These are phyloP conservation scores for Colistium nudipinnis DNA, from an alignment of 2,113 vertebrate genomes.

Conservation along the genomic window DNA sequence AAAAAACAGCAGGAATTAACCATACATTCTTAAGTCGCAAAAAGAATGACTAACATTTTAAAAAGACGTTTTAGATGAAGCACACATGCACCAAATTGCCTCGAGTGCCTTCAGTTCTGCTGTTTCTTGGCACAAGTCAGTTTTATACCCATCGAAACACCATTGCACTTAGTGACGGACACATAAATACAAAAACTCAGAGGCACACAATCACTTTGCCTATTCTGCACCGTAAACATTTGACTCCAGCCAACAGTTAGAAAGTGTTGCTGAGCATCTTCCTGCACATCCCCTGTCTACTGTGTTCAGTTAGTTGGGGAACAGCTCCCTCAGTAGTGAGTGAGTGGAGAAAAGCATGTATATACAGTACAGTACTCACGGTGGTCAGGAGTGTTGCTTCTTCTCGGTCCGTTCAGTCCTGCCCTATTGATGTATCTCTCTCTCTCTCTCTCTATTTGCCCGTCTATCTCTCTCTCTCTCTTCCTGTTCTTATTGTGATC, in stretches of 20 bases:
- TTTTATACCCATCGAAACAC: too few relatives aligned
- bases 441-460: slow-evolving; percentile 36
- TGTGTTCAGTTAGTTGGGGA: slow-evolving; percentile 35
- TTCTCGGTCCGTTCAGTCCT: slow-evolving; percentile 48
- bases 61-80: neutral
- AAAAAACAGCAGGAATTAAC: slow-evolving; percentile 3
- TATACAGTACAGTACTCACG: slow-evolving; percentile 59
- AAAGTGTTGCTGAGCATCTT: slow-evolving; percentile 28
- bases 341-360: slow-evolving; percentile 30
- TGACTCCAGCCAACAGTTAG: slow-evolving; percentile 19
- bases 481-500: slow-evolving; percentile 52
- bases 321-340: slow-evolving; percentile 17
- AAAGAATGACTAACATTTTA: neutral
- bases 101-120: neutral
- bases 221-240: neutral
- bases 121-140: neutral
- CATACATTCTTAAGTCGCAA: neutral
- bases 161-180: neutral
- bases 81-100: neutral
- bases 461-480: slow-evolving; percentile 39
- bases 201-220: slow-evolving; percentile 4
- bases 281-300: slow-evolving; percentile 10
- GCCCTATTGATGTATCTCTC: slow-evolving; percentile 47
- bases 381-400: slow-evolving; percentile 43
- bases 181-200: neutral